Conservation (phyloP, 2,888 invertebrate genomes). For the Argynnis bischoffii region DNA sequence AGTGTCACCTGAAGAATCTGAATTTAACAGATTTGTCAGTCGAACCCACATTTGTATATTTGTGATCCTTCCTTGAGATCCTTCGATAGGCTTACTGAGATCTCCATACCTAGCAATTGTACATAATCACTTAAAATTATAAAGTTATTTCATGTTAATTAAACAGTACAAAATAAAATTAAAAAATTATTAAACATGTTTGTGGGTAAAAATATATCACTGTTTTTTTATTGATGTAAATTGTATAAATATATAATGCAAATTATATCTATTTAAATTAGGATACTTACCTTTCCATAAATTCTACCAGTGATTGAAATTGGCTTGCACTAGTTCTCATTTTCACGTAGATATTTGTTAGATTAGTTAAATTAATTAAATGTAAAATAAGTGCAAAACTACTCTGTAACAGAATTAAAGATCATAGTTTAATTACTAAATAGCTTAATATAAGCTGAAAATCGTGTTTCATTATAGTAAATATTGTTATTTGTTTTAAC, state of each 20-base stretch:
- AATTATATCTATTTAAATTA: slow-evolving; percentile 3
- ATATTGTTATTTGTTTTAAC: background rate
- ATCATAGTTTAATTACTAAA: background rate
- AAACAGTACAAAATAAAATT: too few relatives aligned
- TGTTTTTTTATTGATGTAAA: background rate
- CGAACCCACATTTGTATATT: slow-evolving; percentile 34
- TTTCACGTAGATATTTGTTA: background rate
- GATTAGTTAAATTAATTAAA: background rate
- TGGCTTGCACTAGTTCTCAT: slow-evolving; percentile 24
- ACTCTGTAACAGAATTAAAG: background rate
- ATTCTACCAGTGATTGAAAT: slow-evolving; percentile 20
- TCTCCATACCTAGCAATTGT: slow-evolving; percentile 24
- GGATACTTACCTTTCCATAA: slow-evolving; percentile 20
- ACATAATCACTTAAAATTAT: background rate
- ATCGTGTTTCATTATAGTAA: background rate
- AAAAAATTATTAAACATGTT: too few relatives aligned
- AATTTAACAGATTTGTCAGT: slow-evolving; percentile 34
- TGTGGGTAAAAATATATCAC: too few relatives aligned
- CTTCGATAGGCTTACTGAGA: slow-evolving; percentile 22
- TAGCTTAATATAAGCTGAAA: background rate
- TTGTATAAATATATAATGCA: too few relatives aligned
- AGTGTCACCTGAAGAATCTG: slow-evolving; percentile 35
- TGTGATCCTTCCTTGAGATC: slow-evolving; percentile 22
- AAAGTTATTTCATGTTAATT: too few relatives aligned
- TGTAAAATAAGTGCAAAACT: background rate